phyloP scores from a whole-genome alignment of 1,140 invertebrate species.

The Aphis craccivora region DNA sequence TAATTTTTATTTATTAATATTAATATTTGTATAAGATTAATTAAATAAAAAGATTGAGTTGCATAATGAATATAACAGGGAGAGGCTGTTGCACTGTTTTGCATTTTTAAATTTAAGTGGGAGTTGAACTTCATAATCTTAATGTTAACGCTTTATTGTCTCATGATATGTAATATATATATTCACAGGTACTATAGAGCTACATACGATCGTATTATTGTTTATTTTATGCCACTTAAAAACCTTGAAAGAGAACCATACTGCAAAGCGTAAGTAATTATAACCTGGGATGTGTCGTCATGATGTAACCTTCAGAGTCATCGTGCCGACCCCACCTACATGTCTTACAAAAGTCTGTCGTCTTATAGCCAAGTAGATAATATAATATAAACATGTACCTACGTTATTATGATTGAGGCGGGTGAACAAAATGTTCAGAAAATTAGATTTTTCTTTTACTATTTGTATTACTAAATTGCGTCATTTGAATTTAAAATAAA shows the following conservation, averaged over 20 bases:
- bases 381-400: background rate
- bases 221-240: conserved; percentile 33
- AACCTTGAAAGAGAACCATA: conserved; percentile 53
- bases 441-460: background rate
- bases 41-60: too few relatives aligned
- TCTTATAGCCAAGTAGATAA: background rate
- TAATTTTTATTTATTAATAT: too few relatives aligned
- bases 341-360: background rate
- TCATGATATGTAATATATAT: conserved; percentile 10
- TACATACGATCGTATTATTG: background rate
- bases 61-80: too few relatives aligned
- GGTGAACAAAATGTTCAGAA: background rate
- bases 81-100: background rate
- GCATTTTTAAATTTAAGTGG: background rate
- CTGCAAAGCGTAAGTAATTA: conserved; percentile 51
- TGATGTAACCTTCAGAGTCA: conserved; percentile 50
- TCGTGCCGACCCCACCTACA: conserved; percentile 40
- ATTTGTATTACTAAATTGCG: background rate
- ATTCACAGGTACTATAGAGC: background rate
- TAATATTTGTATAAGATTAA: too few relatives aligned
- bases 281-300: conserved; percentile 50
- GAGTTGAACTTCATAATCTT: background rate
- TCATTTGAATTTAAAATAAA: background rate
- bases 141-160: background rate
- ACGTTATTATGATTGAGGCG: background rate